A percentile compares a stretch with the other conserved stretches of the same genome.
These are phyloP conservation scores for Odontophorus gujanensis DNA, from an alignment of 2,113 vertebrate species.

Conservation along the genomic window DNA sequence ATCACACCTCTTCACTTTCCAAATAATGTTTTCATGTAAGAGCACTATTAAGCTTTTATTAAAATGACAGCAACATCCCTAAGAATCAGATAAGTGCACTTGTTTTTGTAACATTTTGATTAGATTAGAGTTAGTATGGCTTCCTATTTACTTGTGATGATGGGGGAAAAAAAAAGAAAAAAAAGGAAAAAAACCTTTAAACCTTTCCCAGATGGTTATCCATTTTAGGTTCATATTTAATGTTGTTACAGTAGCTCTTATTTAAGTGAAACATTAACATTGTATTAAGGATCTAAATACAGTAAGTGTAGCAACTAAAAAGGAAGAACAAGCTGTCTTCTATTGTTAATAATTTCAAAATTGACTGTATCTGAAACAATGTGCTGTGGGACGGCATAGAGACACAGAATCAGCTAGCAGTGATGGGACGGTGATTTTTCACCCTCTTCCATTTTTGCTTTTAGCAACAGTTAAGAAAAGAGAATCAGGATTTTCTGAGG, in stretches of 20 bases:
- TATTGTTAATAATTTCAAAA: neutral
- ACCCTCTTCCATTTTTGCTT: neutral
- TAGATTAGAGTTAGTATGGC: neutral
- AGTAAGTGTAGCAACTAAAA: neutral
- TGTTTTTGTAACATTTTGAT: constrained; percentile 49
- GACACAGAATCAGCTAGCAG: neutral
- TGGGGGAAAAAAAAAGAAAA: neutral
- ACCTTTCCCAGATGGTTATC: neutral
- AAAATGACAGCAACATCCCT: constrained; percentile 27
- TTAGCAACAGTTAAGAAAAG: neutral
- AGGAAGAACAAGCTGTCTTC: neutral
- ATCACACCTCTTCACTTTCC: constrained; percentile 8
- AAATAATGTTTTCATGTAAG: constrained; percentile 51
- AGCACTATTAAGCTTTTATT: constrained; percentile 56
- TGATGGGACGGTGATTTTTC: neutral
- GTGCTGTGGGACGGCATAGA: neutral
- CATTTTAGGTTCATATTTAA: neutral
- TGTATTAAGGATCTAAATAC: neutral
- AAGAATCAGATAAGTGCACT: constrained; percentile 14
- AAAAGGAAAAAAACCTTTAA: neutral
- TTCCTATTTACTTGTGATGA: constrained; percentile 28
- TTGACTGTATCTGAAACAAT: neutral
- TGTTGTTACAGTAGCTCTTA: neutral
- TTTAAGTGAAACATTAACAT: neutral
- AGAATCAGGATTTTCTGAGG: neutral